Percentiles rank a stretch among this genome's conserved stretches.
Evolutionary conservation across 2,797 vertebrate genomes (phyloP).

Genomic region (Falco cherrug): DNA sequence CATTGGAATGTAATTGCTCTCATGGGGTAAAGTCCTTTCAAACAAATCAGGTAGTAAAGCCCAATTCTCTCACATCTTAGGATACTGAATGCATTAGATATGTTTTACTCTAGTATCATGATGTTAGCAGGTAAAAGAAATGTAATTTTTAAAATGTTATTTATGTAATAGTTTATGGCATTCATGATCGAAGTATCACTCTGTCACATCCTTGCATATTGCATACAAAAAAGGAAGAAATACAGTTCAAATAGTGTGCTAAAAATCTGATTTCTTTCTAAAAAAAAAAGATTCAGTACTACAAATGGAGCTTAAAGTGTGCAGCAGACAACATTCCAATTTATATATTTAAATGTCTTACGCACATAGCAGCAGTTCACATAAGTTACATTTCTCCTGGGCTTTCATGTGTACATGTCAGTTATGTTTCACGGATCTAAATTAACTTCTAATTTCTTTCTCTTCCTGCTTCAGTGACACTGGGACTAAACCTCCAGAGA

Average conservation of each 20-base stretch:
- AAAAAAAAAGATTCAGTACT: not conserved
- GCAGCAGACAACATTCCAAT: not conserved
- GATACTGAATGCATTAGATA: not conserved
- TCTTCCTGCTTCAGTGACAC: slow-evolving; percentile 84
- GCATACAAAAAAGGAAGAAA: not conserved
- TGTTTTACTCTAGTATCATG: not conserved
- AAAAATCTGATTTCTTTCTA: not conserved
- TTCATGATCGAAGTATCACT: not conserved
- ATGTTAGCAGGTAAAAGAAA: not conserved
- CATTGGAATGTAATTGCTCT: not conserved
- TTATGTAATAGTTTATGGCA: not conserved
- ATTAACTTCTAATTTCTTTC: slow-evolving; percentile 39
- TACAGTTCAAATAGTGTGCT: not conserved
- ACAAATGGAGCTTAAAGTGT: not conserved
- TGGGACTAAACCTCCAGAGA: slow-evolving; percentile 89
- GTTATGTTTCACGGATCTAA: not conserved
- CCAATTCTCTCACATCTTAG: not conserved
- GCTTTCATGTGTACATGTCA: not conserved
- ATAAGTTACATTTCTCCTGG: not conserved
- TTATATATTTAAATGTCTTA: not conserved
- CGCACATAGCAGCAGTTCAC: not conserved
- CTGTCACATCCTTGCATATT: not conserved
- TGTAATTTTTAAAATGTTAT: not conserved
- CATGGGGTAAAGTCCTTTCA: not conserved
- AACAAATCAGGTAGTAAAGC: not conserved